Conservation (phyloP, 2,113 vertebrate species). For the Phycodurus eques region DNA sequence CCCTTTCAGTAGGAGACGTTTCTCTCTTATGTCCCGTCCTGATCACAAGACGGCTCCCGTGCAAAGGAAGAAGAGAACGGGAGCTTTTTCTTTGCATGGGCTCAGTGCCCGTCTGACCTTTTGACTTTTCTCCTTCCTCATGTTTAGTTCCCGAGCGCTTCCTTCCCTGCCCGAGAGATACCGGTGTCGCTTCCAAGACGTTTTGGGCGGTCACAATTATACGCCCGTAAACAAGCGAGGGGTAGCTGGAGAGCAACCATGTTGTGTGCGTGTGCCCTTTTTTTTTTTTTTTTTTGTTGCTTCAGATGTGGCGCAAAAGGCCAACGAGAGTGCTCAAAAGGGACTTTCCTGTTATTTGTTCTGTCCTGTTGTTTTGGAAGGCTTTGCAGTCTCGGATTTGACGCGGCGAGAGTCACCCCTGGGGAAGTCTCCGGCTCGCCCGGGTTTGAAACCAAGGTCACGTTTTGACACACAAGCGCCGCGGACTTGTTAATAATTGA, state of each 20-base stretch:
- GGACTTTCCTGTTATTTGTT: background rate
- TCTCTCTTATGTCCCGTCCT: too few species aligned
- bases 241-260: background rate
- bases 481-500: constrained; percentile 61
- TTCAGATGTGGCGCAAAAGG: constrained; percentile 4
- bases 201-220: background rate
- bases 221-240: background rate
- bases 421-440: background rate
- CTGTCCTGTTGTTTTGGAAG: background rate
- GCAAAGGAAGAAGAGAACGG: background rate
- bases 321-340: background rate
- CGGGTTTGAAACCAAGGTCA: constrained; percentile 38
- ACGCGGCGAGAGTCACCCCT: background rate
- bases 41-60: too few species aligned
- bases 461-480: constrained; percentile 42
- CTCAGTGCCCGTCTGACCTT: background rate
- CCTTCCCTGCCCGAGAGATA: background rate
- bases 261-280: background rate
- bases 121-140: background rate
- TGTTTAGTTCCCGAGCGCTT: background rate
- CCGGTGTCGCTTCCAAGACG: background rate
- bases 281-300: background rate
- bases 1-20: too few species aligned
- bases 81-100: background rate
- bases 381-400: background rate